Base-by-base conservation (phyloP, 1,140 invertebrate species). In the Drosophila ambigua region DNA sequence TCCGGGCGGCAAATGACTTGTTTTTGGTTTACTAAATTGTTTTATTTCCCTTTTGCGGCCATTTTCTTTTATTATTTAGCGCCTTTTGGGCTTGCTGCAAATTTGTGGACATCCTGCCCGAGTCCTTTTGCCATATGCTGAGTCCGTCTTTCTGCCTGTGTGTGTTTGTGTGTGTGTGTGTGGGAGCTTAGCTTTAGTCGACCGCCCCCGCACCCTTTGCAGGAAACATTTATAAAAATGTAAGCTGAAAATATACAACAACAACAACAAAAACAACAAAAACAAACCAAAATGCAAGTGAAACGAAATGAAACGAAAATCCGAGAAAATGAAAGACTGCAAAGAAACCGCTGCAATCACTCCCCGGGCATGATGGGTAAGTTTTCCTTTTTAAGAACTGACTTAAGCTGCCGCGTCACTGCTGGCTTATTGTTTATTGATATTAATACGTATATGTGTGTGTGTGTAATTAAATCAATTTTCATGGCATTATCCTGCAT, bases 1-100 rank as follows among this genome's bases (percentile, higher is more conserved):
- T 52, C 50, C 61, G 65, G 57, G 60, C 59, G 39, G 80, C 74
- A 87, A 85, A 87, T 72, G 69, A 87, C 82, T 78, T 85, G 77
- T 85, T 80, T 87, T 81, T 46, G 71, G 71, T 68, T 63, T 64
- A 49, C 35, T 57, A 79, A 88, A 81, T 77, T 61, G 74, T 72
- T 81, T 81, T 72, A 67, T 72, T 69, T 53, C 58, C 61, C 58
- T 58, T 51, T 62, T 54, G 53, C 45, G 52, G 54, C 49, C 77
- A 48, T 66, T 71, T 78, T 54, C 52, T 44, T 62, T 46, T 68
- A 57, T 61, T 75, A 63, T 77, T 83, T 71, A 67, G 48, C 66
- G 43, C 62, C 39, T 69, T 82, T 58, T 41, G 50, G 50, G 71
- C 69, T 57, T 75, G 63, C 15, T 63, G 26, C 26, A 3, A 52